These are phyloP conservation scores for Plagiodera versicolora DNA, from an alignment of 2,888 invertebrate species.

Conservation along the genomic window DNA sequence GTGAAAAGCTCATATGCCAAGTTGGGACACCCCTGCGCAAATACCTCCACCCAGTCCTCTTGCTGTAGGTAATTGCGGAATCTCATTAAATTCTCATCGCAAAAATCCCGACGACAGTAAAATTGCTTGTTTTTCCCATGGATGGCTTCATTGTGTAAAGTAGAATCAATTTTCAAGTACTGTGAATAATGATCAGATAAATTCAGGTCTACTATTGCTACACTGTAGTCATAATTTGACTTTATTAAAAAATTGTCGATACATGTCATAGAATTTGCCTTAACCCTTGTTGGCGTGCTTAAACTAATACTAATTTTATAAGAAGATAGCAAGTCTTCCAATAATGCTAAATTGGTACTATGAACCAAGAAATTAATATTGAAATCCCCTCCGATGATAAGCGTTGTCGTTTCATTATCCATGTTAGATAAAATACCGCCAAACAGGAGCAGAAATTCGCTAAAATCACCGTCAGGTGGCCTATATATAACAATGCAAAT, in stretches of 20 bases:
- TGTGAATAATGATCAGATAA: not conserved
- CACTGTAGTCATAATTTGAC: not conserved
- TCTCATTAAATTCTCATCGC: not conserved
- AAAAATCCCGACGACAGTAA: not conserved
- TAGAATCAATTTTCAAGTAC: not conserved
- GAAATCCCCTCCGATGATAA: no score
- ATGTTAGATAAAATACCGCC: no score
- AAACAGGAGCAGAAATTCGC: no score
- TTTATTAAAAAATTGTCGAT: not conserved
- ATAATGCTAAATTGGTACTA: no score
- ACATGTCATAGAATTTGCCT: not conserved
- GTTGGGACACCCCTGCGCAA: not conserved
- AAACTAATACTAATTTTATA: not conserved
- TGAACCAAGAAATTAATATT: no score
- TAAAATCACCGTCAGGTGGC: no score
- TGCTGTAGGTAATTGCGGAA: not conserved
- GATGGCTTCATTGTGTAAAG: not conserved
- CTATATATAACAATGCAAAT: no score
- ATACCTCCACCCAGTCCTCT: not conserved
- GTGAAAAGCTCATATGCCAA: not conserved
- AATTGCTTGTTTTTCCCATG: not conserved
- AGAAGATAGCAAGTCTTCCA: no score
- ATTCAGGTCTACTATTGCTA: not conserved
- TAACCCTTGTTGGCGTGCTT: not conserved
- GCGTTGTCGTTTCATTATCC: no score